These are phyloP conservation scores for Cherax quadricarinatus DNA, from an alignment of 1,140 invertebrate species.

Conservation along the genomic window DNA sequence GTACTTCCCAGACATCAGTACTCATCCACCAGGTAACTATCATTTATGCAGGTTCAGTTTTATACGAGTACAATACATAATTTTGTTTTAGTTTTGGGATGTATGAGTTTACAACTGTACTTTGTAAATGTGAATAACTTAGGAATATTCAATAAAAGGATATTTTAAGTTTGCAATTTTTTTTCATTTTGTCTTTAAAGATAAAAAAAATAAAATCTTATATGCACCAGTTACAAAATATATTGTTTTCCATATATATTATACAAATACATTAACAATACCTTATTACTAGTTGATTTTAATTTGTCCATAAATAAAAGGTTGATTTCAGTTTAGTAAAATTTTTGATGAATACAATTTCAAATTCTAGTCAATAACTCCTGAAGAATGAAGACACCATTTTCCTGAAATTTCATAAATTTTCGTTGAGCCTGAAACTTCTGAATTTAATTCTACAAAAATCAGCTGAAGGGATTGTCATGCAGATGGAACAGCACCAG, in stretches of 20 bases:
- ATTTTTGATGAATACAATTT: neutral
- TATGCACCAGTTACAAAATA: conserved; percentile 29
- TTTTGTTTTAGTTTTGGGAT: too few species aligned
- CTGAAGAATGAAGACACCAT: neutral
- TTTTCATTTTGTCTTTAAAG: conserved; percentile 17
- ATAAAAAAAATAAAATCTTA: conserved; percentile 26
- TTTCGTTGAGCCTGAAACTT: neutral
- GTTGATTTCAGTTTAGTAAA: neutral
- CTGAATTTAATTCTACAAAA: neutral
- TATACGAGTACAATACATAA: too few species aligned
- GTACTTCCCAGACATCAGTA: too few species aligned
- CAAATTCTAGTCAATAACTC: neutral
- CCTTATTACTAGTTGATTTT: neutral
- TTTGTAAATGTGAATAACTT: neutral
- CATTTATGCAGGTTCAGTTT: too few species aligned
- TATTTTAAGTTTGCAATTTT: neutral
- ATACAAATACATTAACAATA: conserved; percentile 34
- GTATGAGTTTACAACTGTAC: too few species aligned
- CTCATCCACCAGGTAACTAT: too few species aligned
- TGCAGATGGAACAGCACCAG: conserved; percentile 2
- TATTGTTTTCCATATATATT: conserved; percentile 1
- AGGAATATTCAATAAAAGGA: neutral
- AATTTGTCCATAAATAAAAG: neutral
- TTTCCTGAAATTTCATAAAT: neutral
- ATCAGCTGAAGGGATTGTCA: conserved; percentile 8